Conservation (phyloP, 2,888 invertebrate genomes). For the Dynastes grantii region DNA sequence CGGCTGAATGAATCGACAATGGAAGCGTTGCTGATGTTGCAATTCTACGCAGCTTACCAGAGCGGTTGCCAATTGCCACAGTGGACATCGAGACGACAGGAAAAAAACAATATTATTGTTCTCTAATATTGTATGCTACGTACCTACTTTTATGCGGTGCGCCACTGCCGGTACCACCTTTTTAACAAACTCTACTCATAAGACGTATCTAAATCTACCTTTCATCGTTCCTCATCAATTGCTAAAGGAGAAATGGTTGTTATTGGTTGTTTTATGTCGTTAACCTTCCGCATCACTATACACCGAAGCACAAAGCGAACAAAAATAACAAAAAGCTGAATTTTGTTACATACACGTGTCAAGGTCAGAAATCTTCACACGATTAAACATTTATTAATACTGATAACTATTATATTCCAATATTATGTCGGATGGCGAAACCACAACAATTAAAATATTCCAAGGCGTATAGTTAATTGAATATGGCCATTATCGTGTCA, state of each 20-base stretch:
- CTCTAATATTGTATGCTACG: no score
- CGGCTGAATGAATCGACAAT: no score
- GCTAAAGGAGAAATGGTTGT: background rate
- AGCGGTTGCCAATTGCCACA: no score
- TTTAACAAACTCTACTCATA: no score
- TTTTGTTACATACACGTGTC: slow-evolving; percentile 41
- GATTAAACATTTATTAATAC: slow-evolving; percentile 47
- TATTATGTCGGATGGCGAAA: slow-evolving; percentile 50
- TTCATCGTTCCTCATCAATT: background rate
- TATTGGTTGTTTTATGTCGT: slow-evolving; percentile 37
- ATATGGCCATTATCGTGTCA: slow-evolving; percentile 51
- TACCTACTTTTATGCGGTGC: no score
- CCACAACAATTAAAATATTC: slow-evolving; percentile 51
- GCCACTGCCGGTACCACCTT: no score
- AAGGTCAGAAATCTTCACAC: slow-evolving; percentile 47
- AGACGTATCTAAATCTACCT: background rate
- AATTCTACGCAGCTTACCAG: no score
- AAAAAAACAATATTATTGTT: no score
- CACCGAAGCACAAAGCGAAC: slow-evolving; percentile 12
- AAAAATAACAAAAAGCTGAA: slow-evolving; percentile 16
- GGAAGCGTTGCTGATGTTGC: no score
- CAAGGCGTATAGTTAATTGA: slow-evolving; percentile 50
- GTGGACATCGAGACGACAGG: no score
- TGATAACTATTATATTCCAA: slow-evolving; percentile 45
- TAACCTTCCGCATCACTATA: slow-evolving; percentile 9